phyloP scores from a whole-genome alignment of 2,113 vertebrate species.

The Pomatorhinus ruficollis region DNA sequence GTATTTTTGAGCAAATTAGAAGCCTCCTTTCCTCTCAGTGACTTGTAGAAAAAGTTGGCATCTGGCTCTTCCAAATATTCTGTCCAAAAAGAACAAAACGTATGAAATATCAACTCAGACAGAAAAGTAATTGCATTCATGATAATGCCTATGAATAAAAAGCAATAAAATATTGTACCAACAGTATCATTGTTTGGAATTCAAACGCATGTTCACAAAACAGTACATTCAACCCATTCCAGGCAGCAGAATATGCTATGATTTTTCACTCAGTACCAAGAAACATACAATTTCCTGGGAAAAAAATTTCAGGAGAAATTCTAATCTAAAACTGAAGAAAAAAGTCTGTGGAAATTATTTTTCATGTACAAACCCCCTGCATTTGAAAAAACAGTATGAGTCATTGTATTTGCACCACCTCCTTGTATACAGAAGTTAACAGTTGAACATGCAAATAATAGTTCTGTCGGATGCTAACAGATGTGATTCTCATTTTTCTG shows the following conservation, averaged over 20 bases:
- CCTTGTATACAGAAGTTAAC: neutral
- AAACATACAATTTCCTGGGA: neutral
- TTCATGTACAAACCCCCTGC: neutral
- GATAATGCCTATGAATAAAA: neutral
- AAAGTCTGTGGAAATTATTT: neutral
- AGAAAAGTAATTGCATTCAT: neutral
- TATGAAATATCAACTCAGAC: neutral
- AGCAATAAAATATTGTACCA: neutral
- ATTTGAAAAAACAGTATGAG: neutral
- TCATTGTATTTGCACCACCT: neutral
- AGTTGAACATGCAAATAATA: conserved; percentile 19
- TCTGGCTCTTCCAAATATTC: neutral
- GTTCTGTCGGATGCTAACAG: conserved; percentile 27
- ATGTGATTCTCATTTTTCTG: conserved; percentile 61
- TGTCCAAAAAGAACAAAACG: neutral
- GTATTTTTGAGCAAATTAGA: neutral
- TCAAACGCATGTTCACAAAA: neutral
- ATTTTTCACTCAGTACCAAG: neutral
- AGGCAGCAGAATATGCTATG: neutral
- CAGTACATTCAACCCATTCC: neutral
- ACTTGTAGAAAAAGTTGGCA: neutral
- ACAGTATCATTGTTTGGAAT: neutral
- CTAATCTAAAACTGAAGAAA: neutral
- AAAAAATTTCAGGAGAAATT: neutral
- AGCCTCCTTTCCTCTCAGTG: neutral